phyloP scores from a whole-genome alignment of 2,888 invertebrate genomes.

The Calameuta pallipes region DNA sequence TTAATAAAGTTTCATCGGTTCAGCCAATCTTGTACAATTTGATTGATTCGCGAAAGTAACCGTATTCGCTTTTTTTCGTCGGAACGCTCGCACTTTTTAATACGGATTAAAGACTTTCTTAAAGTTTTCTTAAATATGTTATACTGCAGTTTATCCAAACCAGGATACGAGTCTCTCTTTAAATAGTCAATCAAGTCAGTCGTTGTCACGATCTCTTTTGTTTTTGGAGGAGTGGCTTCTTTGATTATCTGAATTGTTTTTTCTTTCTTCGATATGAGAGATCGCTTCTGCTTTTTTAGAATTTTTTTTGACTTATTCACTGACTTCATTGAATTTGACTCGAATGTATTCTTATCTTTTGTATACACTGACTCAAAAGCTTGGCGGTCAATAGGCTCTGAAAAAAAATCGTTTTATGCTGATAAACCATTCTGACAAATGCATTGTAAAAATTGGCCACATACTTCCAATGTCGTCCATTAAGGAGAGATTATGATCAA shows the following conservation, averaged over 20 bases:
- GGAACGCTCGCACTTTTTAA: slow-evolving; percentile 31
- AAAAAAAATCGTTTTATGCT: neutral
- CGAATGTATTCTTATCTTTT: neutral
- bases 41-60: slow-evolving; percentile 35
- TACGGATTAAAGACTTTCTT: slow-evolving; percentile 54
- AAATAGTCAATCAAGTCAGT: slow-evolving; percentile 39
- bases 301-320: slow-evolving; percentile 18
- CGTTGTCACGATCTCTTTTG: slow-evolving; percentile 51
- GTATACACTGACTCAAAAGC: neutral
- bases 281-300: slow-evolving; percentile 27
- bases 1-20: slow-evolving; percentile 13
- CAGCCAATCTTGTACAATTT: slow-evolving; percentile 37
- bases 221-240: slow-evolving; percentile 24
- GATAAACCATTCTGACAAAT: neutral
- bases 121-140: slow-evolving; percentile 67
- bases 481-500: neutral
- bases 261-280: slow-evolving; percentile 54
- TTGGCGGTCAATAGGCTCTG: neutral
- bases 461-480: slow-evolving; percentile 38
- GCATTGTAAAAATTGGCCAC: neutral
- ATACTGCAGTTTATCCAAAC: slow-evolving; percentile 71
- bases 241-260: neutral
- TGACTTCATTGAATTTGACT: neutral
- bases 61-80: slow-evolving; percentile 28
- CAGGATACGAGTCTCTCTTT: slow-evolving; percentile 41